Evolutionary conservation across 2,797 vertebrate species (phyloP).

Genomic region (Diplodus sargus): DNA sequence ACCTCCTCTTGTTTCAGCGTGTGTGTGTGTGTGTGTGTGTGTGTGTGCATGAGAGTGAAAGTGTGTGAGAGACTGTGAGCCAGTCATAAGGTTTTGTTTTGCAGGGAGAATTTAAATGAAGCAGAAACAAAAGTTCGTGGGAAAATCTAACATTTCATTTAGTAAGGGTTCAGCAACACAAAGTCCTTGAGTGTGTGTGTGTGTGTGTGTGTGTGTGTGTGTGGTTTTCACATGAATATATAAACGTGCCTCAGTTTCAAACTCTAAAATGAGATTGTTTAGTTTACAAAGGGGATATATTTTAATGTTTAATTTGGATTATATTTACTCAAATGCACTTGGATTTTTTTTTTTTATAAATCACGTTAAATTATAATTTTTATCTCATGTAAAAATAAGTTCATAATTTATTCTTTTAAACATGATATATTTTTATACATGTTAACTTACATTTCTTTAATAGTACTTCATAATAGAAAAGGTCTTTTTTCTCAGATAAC

Average conservation of each 20-base stretch:
- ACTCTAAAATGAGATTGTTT: neutral
- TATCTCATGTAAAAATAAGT: neutral
- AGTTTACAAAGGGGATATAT: neutral
- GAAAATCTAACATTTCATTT: slow-evolving; percentile 45
- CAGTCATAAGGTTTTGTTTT: slow-evolving; percentile 41
- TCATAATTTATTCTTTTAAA: neutral
- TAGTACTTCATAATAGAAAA: neutral
- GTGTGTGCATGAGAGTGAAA: slow-evolving; percentile 21
- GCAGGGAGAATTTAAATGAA: slow-evolving; percentile 51
- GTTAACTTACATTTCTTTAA: neutral
- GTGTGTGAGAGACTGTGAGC: slow-evolving; percentile 29
- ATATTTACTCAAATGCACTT: neutral
- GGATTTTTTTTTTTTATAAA: neutral
- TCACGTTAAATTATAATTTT: neutral
- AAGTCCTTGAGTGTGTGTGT: slow-evolving; percentile 10
- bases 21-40: slow-evolving; percentile 15
- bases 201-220: slow-evolving; percentile 34
- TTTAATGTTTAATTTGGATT: neutral
- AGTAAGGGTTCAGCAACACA: slow-evolving; percentile 30
- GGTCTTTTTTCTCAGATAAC: neutral
- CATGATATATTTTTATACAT: neutral
- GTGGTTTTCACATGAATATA: slow-evolving; percentile 18
- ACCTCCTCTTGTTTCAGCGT: slow-evolving; percentile 9
- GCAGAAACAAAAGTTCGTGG: slow-evolving; percentile 56
- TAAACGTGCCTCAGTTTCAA: neutral